Evolutionary conservation across 2,113 vertebrate genomes (phyloP).

Genomic region (Crotalus helleri): DNA sequence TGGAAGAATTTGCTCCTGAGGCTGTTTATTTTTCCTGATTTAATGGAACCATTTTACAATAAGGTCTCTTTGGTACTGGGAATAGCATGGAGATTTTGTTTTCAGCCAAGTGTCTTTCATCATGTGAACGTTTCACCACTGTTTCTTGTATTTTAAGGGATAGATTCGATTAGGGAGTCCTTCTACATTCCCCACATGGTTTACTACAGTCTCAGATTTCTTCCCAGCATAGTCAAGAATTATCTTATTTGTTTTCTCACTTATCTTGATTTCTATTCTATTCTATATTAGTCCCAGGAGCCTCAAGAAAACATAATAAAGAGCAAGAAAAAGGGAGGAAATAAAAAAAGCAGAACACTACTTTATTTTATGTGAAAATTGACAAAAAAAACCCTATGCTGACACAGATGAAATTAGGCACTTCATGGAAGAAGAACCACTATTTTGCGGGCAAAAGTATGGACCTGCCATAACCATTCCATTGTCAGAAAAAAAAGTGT

Average conservation of each 20-base stretch:
- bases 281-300: neutral
- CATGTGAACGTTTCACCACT: neutral
- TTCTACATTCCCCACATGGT: neutral
- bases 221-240: neutral
- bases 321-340: neutral
- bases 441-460: neutral
- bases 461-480: neutral
- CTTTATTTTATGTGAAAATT: neutral
- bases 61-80: neutral
- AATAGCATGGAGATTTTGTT: neutral
- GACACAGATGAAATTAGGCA: neutral
- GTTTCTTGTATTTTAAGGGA: neutral
- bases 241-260: neutral
- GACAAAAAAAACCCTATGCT: neutral
- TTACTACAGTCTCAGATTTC: neutral
- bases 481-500: neutral
- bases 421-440: neutral
- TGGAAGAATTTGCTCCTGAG: neutral
- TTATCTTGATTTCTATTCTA: conserved; percentile 14
- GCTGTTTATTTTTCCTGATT: neutral
- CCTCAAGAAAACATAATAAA: neutral
- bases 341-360: neutral
- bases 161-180: neutral
- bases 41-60: neutral
- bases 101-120: neutral